Evolutionary conservation across 2,797 vertebrate species (phyloP).

Genomic region (Anableps anableps): DNA sequence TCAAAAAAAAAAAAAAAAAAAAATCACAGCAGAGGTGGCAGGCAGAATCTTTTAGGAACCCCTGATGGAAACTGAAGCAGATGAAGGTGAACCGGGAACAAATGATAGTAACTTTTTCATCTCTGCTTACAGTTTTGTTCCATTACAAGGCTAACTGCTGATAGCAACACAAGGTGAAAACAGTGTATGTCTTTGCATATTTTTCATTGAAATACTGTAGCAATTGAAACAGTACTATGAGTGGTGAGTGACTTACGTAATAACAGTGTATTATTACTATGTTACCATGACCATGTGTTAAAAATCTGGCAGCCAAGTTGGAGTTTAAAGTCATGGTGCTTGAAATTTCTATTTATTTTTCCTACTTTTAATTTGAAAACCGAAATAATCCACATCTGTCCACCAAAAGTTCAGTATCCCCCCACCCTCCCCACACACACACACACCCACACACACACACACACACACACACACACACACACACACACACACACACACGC

Average conservation of each 20-base stretch:
- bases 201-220: background rate
- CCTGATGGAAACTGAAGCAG: too few species aligned
- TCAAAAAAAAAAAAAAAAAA: too few species aligned
- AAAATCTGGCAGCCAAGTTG: background rate
- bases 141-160: too few species aligned
- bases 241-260: background rate
- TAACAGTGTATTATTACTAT: background rate
- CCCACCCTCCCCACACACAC: background rate
- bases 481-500: background rate
- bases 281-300: background rate
- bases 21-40: background rate
- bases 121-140: too few species aligned
- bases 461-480: background rate
- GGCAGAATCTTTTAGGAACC: background rate
- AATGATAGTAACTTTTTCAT: too few species aligned
- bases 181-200: background rate
- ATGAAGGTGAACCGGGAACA: too few species aligned
- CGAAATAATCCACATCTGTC: background rate
- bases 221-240: too few species aligned
- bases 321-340: background rate
- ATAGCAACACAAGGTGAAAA: background rate
- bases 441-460: too few species aligned
- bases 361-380: background rate
- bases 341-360: background rate
- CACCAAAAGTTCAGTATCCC: background rate